A percentile compares a stretch with the other conserved stretches of the same genome.
Evolutionary conservation across 2,797 vertebrate genomes (phyloP).

Genomic region (Danio choprae): DNA sequence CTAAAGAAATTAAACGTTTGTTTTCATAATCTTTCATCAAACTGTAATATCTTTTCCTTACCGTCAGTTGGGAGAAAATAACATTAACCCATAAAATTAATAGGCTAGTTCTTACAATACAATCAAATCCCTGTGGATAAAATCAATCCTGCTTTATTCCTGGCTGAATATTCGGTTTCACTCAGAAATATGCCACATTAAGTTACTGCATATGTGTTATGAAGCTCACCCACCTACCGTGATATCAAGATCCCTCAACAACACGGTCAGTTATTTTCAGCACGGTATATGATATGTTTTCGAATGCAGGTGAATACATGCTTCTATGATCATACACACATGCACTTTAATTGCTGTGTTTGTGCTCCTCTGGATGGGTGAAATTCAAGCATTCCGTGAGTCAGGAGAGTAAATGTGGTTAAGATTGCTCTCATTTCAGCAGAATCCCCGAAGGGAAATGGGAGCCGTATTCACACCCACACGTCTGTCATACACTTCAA

Average conservation of each 20-base stretch:
- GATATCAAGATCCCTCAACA: background rate
- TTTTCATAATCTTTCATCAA: background rate
- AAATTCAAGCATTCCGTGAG: conserved; percentile 47
- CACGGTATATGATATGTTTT: background rate
- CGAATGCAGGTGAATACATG: conserved; percentile 9
- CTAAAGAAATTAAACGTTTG: background rate
- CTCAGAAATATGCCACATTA: background rate
- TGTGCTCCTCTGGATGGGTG: background rate
- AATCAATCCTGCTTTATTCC: background rate
- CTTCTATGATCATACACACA: background rate
- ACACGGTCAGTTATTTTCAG: background rate
- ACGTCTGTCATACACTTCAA: conserved; percentile 23
- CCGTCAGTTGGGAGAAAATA: background rate
- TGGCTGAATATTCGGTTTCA: background rate
- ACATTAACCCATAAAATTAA: background rate
- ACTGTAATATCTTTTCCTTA: background rate
- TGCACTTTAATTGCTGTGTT: background rate
- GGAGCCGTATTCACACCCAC: conserved; percentile 30
- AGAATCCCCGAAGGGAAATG: conserved; percentile 28
- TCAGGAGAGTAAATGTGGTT: conserved; percentile 44
- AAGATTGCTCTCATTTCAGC: conserved; percentile 48
- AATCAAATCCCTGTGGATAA: conserved; percentile 12
- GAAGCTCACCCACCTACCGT: background rate
- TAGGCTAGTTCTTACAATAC: background rate
- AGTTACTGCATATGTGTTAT: background rate